Conservation (phyloP, 1,140 invertebrate species). For the Drosophila arizonae region DNA sequence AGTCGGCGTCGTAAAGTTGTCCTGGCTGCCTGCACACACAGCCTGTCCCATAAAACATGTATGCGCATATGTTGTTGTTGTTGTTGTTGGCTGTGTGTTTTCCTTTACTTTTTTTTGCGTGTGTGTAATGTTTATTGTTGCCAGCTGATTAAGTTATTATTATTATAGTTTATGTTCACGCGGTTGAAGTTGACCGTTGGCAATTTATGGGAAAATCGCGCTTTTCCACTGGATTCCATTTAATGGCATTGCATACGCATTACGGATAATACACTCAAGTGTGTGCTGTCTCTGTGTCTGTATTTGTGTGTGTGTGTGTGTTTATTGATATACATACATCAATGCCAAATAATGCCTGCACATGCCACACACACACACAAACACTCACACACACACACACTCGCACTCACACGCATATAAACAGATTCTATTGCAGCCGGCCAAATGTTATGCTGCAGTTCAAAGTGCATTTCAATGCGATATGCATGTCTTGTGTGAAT, state of each 20-base stretch:
- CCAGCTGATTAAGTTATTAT: constrained; percentile 47
- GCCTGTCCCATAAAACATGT: constrained; percentile 4
- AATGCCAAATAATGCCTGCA: background rate
- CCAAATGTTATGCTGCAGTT: constrained; percentile 32
- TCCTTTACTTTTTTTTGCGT: background rate
- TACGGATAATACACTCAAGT: constrained; percentile 23
- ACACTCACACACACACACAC: background rate
- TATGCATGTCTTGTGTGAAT: constrained; percentile 28
- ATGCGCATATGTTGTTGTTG: constrained; percentile 12
- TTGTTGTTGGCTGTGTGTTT: constrained; percentile 10
- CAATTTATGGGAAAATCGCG: constrained; percentile 34
- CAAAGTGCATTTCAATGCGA: constrained; percentile 43
- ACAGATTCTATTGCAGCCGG: background rate
- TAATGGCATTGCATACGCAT: constrained; percentile 16
- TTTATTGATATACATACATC: background rate
- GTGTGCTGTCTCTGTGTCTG: background rate
- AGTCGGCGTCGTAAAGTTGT: constrained; percentile 1
- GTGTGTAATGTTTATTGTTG: constrained; percentile 42
- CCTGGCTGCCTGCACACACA: constrained; percentile 1
- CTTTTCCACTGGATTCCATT: constrained; percentile 14
- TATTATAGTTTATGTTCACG: constrained; percentile 38
- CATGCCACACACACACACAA: background rate
- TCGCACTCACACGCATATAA: background rate
- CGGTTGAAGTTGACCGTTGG: constrained; percentile 17
- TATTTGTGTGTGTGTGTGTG: background rate